Conservation (phyloP, 2,113 vertebrate species). For the Cyanoliseus patagonus region DNA sequence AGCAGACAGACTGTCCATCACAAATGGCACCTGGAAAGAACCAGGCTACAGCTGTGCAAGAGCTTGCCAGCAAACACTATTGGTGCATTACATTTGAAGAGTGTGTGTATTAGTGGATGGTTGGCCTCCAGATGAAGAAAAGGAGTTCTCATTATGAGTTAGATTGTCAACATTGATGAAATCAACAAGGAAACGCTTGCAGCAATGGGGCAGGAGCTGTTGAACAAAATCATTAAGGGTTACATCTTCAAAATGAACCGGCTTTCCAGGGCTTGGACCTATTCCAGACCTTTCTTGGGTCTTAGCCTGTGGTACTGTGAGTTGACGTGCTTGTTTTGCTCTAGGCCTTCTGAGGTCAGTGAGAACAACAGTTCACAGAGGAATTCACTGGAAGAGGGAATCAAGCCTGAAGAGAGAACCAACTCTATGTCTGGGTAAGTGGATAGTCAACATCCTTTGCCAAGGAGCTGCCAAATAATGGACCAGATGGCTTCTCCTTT, state of each 20-base stretch:
- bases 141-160: not conserved
- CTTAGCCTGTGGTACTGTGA: not conserved
- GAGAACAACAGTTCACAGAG: conserved; percentile 78
- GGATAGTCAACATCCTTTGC: not conserved
- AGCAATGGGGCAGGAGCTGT: not conserved
- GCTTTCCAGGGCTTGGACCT: not conserved
- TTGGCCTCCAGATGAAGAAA: not conserved
- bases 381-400: conserved; percentile 83
- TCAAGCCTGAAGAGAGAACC: conserved; percentile 78
- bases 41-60: not conserved
- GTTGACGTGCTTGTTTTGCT: not conserved
- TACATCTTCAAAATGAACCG: not conserved
- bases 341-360: conserved; percentile 52
- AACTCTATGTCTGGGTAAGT: conserved; percentile 81
- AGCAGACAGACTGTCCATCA: not conserved
- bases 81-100: not conserved
- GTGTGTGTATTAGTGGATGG: not conserved
- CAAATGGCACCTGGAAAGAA: not conserved
- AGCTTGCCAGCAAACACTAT: not conserved
- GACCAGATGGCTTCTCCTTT: not conserved
- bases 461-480: not conserved
- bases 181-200: not conserved
- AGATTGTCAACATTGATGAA: not conserved
- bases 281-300: not conserved
- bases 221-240: not conserved